Conservation (phyloP, 2,888 invertebrate genomes). For the Artemia sp. region DNA sequence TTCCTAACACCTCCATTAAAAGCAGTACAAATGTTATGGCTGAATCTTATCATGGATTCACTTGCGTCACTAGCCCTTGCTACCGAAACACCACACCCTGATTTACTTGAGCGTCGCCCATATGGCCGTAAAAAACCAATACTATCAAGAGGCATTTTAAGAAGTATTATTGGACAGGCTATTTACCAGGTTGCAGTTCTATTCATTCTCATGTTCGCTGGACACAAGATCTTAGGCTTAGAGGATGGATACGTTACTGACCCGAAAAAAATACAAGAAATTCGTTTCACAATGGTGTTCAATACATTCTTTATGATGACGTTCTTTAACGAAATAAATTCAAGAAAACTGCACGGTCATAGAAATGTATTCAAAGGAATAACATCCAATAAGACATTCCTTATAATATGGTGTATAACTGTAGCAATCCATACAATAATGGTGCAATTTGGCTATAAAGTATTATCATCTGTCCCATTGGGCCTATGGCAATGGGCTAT, state of each 20-base stretch:
- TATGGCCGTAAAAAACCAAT: slow-evolving; percentile 40
- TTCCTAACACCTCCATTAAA: slow-evolving; percentile 27
- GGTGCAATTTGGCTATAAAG: no score
- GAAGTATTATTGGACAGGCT: slow-evolving; percentile 42
- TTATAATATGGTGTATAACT: no score
- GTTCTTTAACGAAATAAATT: no score
- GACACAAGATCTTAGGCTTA: slow-evolving; percentile 39
- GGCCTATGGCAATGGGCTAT: no score
- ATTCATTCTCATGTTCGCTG: slow-evolving; percentile 39
- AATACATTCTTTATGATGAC: slow-evolving; percentile 45
- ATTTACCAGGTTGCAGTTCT: slow-evolving; percentile 40
- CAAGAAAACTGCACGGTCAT: no score
- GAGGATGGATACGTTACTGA: slow-evolving; percentile 35
- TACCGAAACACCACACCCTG: slow-evolving; percentile 40
- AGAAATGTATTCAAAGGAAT: no score
- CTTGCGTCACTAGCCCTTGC: slow-evolving; percentile 42
- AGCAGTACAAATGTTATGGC: slow-evolving; percentile 45
- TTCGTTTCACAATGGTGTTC: slow-evolving; percentile 48
- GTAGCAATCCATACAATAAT: no score
- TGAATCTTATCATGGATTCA: slow-evolving; percentile 44
- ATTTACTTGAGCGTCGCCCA: slow-evolving; percentile 37
- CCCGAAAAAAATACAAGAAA: slow-evolving; percentile 31
- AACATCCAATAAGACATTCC: no score
- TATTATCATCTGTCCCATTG: no score
- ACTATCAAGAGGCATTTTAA: slow-evolving; percentile 40